These are phyloP conservation scores for Nemapogon koenigi DNA, from an alignment of 2,888 invertebrate genomes.

Conservation along the genomic window DNA sequence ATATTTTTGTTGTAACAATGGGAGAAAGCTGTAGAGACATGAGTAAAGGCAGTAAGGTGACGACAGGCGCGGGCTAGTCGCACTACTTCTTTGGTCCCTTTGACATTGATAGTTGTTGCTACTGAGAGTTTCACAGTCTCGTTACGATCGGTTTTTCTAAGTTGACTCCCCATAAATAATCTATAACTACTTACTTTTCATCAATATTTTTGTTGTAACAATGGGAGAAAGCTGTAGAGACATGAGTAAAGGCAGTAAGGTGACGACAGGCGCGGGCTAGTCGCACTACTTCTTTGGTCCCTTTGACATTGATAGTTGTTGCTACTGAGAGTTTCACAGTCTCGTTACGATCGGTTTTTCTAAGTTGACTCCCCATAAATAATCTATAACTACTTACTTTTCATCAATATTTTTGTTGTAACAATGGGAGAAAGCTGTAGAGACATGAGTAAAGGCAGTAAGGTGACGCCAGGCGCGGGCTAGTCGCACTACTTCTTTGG, in stretches of 20 bases:
- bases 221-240: conserved; percentile 65
- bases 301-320: too few species aligned
- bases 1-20: conserved; percentile 79
- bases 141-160: too few species aligned
- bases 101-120: too few species aligned
- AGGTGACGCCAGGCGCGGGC: conserved; percentile 75
- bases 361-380: too few species aligned
- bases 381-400: conserved; percentile 39
- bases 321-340: too few species aligned
- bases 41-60: conserved; percentile 67
- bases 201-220: conserved; percentile 78
- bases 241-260: conserved; percentile 65
- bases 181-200: conserved; percentile 56
- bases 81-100: too few species aligned
- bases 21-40: conserved; percentile 57
- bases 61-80: conserved; percentile 75
- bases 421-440: conserved; percentile 69
- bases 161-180: too few species aligned
- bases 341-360: too few species aligned
- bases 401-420: conserved; percentile 78
- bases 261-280: conserved; percentile 74
- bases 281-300: too few species aligned
- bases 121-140: too few species aligned
- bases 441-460: conserved; percentile 60
- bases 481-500: too few species aligned